phyloP scores from a whole-genome alignment of 2,888 invertebrate species.

The Apodemia mormo region DNA sequence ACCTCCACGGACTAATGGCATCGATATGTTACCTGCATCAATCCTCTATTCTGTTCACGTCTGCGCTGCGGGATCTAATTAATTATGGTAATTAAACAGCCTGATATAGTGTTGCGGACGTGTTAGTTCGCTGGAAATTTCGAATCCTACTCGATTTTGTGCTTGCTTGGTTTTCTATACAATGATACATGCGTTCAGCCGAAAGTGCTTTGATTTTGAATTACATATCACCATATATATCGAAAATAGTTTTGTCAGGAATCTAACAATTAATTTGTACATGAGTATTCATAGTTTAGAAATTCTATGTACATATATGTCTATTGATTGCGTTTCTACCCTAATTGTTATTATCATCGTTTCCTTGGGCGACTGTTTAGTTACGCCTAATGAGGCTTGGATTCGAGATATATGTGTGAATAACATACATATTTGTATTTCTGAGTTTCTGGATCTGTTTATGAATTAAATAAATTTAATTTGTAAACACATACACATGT shows the following conservation, averaged over 20 bases:
- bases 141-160: conserved; percentile 48
- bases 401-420: too few species aligned
- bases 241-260: neutral
- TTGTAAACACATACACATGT: too few species aligned
- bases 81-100: conserved; percentile 78
- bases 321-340: too few species aligned
- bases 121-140: conserved; percentile 46
- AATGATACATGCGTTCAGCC: conserved; percentile 23
- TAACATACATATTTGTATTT: too few species aligned
- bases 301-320: too few species aligned
- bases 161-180: conserved; percentile 38
- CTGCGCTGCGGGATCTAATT: conserved; percentile 73
- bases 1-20: conserved; percentile 61
- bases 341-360: too few species aligned
- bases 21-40: conserved; percentile 75
- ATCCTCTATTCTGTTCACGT: conserved; percentile 75
- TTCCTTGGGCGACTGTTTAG: too few species aligned
- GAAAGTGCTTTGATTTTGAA: conserved; percentile 3
- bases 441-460: too few species aligned
- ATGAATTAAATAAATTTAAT: too few species aligned
- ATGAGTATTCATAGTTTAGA: neutral
- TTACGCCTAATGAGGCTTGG: too few species aligned
- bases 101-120: conserved; percentile 51
- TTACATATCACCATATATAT: neutral
- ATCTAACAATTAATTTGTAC: neutral